Evolutionary conservation across 1,140 invertebrate species (phyloP).

Genomic region (Contarinia nasturtii): DNA sequence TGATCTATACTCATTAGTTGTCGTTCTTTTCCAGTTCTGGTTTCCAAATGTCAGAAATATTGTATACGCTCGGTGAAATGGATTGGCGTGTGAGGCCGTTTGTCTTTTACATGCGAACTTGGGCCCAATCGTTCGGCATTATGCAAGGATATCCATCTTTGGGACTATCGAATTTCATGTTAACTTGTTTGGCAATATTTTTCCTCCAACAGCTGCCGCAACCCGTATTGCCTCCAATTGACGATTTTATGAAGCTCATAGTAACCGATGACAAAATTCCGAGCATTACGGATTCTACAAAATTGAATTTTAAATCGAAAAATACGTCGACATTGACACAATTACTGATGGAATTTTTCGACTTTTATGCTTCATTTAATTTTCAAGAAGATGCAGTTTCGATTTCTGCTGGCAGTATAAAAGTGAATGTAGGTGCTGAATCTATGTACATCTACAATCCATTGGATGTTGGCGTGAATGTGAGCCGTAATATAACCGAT

Average conservation of each 20-base stretch:
- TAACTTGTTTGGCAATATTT: slow-evolving; percentile 62
- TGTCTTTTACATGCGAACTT: slow-evolving; percentile 51
- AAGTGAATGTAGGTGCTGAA: slow-evolving; percentile 43
- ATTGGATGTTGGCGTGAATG: slow-evolving; percentile 54
- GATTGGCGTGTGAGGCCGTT: slow-evolving; percentile 57
- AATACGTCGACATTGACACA: slow-evolving; percentile 32
- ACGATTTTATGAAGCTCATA: slow-evolving; percentile 29
- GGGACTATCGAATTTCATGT: slow-evolving; percentile 74
- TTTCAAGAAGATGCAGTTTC: slow-evolving; percentile 53
- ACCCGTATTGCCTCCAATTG: slow-evolving; percentile 44
- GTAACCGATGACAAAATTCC: slow-evolving; percentile 41
- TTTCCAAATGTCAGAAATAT: slow-evolving; percentile 68
- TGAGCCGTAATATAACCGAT: slow-evolving; percentile 60
- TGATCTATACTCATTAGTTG: too few relatives aligned
- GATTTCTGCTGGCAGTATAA: slow-evolving; percentile 36
- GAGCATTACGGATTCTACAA: slow-evolving; percentile 44
- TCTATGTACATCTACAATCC: slow-evolving; percentile 70
- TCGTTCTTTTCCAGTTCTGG: slow-evolving; percentile 34
- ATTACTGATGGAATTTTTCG: slow-evolving; percentile 55
- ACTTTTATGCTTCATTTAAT: slow-evolving; percentile 57
- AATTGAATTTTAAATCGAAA: slow-evolving; percentile 26
- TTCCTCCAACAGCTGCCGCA: slow-evolving; percentile 46
- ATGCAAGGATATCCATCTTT: slow-evolving; percentile 51
- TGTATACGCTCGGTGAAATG: slow-evolving; percentile 49
- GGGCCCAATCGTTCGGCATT: slow-evolving; percentile 46